These are phyloP conservation scores for Bolborhynchus lineola DNA, from an alignment of 2,113 vertebrate species.

Conservation along the genomic window DNA sequence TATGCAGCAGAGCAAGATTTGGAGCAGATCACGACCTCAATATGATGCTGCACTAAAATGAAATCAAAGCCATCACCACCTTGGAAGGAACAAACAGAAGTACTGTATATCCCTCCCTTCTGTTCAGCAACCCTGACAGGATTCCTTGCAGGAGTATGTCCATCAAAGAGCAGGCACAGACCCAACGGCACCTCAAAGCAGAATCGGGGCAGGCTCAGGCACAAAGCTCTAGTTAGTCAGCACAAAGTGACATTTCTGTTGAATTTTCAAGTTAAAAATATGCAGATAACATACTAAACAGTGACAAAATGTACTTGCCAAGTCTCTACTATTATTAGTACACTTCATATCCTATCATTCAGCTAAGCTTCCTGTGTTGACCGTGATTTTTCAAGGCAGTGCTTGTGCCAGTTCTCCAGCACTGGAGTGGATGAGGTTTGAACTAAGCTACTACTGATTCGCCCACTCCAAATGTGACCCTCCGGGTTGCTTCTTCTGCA, in stretches of 20 bases:
- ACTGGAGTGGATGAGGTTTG: neutral
- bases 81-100: neutral
- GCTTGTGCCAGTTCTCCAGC: neutral
- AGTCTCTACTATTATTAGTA: neutral
- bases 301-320: slow-evolving; percentile 1
- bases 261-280: neutral
- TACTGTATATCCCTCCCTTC: neutral
- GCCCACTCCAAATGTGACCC: neutral
- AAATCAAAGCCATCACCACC: neutral
- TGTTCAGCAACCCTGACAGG: neutral
- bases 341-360: neutral
- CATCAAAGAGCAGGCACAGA: neutral
- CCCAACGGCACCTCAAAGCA: neutral
- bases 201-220: neutral
- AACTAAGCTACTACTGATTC: accelerated
- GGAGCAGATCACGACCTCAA: neutral
- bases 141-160: accelerated
- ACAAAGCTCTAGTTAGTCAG: neutral
- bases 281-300: neutral
- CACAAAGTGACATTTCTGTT: neutral
- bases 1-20: neutral
- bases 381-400: neutral
- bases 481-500: neutral
- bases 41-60: neutral
- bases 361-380: neutral